These are phyloP conservation scores for Heteromurus nitidus DNA, from an alignment of 2,888 invertebrate species.

Conservation along the genomic window DNA sequence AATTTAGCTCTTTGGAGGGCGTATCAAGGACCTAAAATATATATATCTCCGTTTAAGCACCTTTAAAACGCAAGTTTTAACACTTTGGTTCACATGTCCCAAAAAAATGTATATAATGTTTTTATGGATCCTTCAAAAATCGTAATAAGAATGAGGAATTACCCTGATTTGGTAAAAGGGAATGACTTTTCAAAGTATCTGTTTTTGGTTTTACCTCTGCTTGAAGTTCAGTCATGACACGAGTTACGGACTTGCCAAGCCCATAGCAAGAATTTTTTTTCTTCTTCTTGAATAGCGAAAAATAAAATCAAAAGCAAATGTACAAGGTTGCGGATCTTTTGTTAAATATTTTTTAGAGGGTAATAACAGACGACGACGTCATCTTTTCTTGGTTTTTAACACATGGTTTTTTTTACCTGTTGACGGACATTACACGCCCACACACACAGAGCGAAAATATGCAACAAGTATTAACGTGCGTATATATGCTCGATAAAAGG, in stretches of 20 bases:
- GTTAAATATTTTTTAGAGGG: conserved; percentile 36
- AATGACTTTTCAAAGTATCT: conserved; percentile 32
- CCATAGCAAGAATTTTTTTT: conserved; percentile 28
- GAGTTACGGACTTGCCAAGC: conserved; percentile 41
- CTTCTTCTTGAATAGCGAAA: conserved; percentile 30
- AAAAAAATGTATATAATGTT: conserved; percentile 2
- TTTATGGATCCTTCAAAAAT: conserved; percentile 22
- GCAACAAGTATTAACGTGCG: background rate
- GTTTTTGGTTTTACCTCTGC: conserved; percentile 2
- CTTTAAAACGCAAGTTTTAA: too few species aligned
- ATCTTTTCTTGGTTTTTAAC: conserved; percentile 13
- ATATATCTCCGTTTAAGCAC: too few species aligned
- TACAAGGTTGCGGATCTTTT: conserved; percentile 59
- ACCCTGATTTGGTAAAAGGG: conserved; percentile 49
- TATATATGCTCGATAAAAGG: conserved; percentile 37
- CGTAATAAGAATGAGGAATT: conserved; percentile 39
- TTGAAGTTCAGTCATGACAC: conserved; percentile 28
- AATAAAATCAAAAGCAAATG: conserved; percentile 42
- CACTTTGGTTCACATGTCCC: background rate
- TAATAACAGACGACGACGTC: conserved; percentile 17
- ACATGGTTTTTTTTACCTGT: conserved; percentile 23
- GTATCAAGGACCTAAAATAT: conserved; percentile 44
- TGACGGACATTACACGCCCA: conserved; percentile 61
- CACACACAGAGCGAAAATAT: conserved; percentile 25
- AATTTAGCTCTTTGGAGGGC: conserved; percentile 59